Evolutionary conservation across 2,113 vertebrate species (phyloP).

Genomic region (Myiopsitta monachus): DNA sequence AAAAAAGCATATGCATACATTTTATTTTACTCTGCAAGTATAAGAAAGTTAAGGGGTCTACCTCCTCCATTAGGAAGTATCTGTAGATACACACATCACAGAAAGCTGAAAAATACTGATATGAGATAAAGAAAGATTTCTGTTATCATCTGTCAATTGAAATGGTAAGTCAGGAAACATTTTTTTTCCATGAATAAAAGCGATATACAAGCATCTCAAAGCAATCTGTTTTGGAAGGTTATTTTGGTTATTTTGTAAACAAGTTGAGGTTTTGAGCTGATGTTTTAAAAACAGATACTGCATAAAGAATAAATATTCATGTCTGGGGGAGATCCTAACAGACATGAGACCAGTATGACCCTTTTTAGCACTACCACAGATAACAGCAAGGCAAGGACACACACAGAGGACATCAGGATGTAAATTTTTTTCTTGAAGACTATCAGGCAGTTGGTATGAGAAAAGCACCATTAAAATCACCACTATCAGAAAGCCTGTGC

Average conservation of each 20-base stretch:
- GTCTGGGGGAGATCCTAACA: neutral
- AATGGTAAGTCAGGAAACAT: conserved; percentile 4
- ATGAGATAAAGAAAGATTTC: conserved; percentile 15
- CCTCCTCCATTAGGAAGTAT: conserved; percentile 15
- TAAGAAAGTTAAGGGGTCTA: neutral
- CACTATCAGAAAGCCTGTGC: neutral
- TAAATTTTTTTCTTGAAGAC: conserved; percentile 20
- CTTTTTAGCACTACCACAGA: neutral
- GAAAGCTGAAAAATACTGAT: conserved; percentile 25
- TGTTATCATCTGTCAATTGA: conserved; percentile 30
- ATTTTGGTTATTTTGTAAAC: conserved; percentile 37
- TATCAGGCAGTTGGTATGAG: neutral
- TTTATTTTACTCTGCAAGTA: neutral
- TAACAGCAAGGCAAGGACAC: conserved; percentile 6
- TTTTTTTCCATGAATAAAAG: conserved; percentile 6
- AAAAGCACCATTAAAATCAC: neutral
- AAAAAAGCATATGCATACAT: neutral
- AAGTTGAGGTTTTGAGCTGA: conserved; percentile 31
- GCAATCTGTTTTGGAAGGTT: conserved; percentile 49
- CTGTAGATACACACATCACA: conserved; percentile 4
- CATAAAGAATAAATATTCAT: conserved; percentile 4
- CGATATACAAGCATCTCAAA: conserved; percentile 15
- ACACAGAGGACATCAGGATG: neutral
- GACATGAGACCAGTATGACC: neutral
- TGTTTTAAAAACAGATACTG: conserved; percentile 36